phyloP scores from a whole-genome alignment of 2,113 vertebrate species.

The Nanger granti region DNA sequence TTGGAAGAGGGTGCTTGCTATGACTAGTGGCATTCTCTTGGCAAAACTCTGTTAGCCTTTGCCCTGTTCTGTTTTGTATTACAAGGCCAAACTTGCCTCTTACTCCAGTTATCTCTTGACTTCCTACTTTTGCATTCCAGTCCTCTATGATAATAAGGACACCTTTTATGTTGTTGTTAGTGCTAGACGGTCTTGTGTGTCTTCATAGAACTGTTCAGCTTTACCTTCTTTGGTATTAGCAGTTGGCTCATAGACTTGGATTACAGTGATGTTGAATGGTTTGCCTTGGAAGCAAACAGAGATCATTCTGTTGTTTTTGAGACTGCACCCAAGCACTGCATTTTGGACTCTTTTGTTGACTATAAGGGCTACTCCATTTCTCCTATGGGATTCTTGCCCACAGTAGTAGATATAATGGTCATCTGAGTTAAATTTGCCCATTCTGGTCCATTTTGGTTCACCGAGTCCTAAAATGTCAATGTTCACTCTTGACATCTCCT shows the following conservation, averaged over 20 bases:
- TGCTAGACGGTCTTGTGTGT: not conserved
- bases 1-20: not conserved
- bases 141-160: not conserved
- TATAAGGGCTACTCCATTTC: not conserved
- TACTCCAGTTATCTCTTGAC: not conserved
- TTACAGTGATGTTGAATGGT: not conserved
- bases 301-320: not conserved
- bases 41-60: not conserved
- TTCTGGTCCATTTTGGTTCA: not conserved
- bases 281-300: not conserved
- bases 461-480: not conserved
- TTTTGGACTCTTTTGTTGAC: not conserved
- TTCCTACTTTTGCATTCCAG: not conserved
- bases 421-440: not conserved
- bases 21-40: not conserved
- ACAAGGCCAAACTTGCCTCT: not conserved
- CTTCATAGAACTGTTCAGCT: not conserved
- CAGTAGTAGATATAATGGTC: not conserved
- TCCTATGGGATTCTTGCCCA: not conserved
- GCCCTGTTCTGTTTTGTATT: not conserved
- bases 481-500: not conserved
- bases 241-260: not conserved
- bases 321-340: not conserved
- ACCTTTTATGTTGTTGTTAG: not conserved
- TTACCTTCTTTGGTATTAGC: not conserved